Percentiles rank a stretch among this genome's conserved stretches.
Conservation (phyloP, 1,140 invertebrate species). For the Pentalonia nigronervosa region DNA sequence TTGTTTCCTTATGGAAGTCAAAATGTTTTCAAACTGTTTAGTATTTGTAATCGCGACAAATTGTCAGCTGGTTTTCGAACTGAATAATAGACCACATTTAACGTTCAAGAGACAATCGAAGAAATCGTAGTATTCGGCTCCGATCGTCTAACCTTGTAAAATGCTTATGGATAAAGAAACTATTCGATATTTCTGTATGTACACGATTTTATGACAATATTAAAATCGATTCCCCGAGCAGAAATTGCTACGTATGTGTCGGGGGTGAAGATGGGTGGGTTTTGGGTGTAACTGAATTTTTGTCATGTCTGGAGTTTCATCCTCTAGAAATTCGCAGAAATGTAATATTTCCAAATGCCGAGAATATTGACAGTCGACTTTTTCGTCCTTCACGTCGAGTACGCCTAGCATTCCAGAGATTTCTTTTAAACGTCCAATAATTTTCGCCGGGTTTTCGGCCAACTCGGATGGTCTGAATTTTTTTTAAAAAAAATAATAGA, state of each 20-base stretch:
- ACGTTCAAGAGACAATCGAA: too few relatives aligned
- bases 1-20: too few relatives aligned
- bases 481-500: background rate
- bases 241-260: background rate
- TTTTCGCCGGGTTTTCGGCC: background rate
- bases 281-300: background rate
- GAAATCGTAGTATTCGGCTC: too few relatives aligned
- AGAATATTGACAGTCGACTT: background rate
- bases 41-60: too few relatives aligned
- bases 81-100: too few relatives aligned
- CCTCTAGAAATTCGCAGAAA: background rate
- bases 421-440: background rate
- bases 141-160: background rate
- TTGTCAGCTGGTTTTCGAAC: too few relatives aligned
- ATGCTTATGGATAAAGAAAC: background rate
- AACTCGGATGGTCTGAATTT: background rate
- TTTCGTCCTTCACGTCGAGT: background rate
- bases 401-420: background rate
- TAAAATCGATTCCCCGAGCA: background rate
- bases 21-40: too few relatives aligned
- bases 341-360: background rate
- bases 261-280: too few relatives aligned
- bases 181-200: background rate
- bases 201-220: background rate
- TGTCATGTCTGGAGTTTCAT: background rate